Conservation (phyloP, 1,140 invertebrate genomes). For the Penaeus chinensis region DNA sequence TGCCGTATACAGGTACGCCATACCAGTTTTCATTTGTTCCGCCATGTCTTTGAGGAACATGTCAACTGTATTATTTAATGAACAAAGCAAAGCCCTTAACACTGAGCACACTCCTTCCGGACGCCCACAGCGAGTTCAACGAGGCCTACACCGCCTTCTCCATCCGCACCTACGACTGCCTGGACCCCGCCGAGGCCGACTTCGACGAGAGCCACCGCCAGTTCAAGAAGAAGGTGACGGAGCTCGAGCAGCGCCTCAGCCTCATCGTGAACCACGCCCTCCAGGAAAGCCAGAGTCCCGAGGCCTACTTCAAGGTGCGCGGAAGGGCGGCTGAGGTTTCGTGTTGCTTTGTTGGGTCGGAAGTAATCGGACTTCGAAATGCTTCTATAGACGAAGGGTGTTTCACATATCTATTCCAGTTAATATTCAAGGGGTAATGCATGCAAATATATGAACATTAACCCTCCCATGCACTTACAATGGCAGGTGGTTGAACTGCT, state of each 20-base stretch:
- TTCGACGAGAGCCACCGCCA: conserved; percentile 84
- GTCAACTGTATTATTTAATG: too few species aligned
- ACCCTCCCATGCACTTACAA: too few species aligned
- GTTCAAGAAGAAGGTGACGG: conserved; percentile 84
- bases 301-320: conserved; percentile 88
- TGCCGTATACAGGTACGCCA: conserved; percentile 61
- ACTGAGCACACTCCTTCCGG: too few species aligned
- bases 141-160: conserved; percentile 88
- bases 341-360: too few species aligned
- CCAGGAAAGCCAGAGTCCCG: conserved; percentile 89
- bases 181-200: conserved; percentile 88
- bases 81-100: too few species aligned
- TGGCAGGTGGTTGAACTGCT: conserved; percentile 88
- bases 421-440: too few species aligned
- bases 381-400: too few species aligned
- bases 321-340: background rate
- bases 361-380: too few species aligned
- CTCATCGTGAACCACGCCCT: conserved; percentile 91
- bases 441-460: too few species aligned
- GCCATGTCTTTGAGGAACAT: too few species aligned
- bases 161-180: conserved; percentile 85
- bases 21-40: too few species aligned
- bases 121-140: conserved; percentile 81
- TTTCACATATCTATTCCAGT: too few species aligned
- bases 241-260: conserved; percentile 89